These are phyloP conservation scores for Maniola jurtina DNA, from an alignment of 1,140 invertebrate genomes.

Conservation along the genomic window DNA sequence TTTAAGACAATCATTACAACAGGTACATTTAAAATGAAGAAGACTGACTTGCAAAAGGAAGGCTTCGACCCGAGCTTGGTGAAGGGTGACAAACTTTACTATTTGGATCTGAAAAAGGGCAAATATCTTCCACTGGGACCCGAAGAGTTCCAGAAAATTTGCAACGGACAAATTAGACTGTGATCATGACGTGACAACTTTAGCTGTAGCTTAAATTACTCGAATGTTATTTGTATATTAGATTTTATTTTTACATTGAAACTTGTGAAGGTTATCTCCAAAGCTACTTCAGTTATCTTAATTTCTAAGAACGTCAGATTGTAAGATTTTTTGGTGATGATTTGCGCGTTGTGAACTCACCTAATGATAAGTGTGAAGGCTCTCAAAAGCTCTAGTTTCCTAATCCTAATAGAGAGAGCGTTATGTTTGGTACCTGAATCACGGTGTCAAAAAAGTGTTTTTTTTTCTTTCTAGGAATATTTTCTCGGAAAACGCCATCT, in stretches of 20 bases:
- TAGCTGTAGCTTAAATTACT: slow-evolving; percentile 3
- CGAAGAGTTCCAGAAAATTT: slow-evolving; percentile 83
- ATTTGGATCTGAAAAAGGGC: slow-evolving; percentile 80
- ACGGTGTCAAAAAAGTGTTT: no score
- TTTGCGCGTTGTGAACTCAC: no score
- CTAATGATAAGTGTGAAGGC: no score
- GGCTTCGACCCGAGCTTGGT: slow-evolving; percentile 89
- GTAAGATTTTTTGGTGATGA: no score
- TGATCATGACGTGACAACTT: slow-evolving; percentile 58
- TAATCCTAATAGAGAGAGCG: no score
- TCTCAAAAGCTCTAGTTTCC: no score
- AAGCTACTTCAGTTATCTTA: no score
- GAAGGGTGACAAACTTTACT: slow-evolving; percentile 86
- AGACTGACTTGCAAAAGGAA: slow-evolving; percentile 93
- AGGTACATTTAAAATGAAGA: slow-evolving; percentile 95
- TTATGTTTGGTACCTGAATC: no score
- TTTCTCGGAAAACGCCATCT: no score
- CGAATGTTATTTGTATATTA: slow-evolving; percentile 8
- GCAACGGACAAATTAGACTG: slow-evolving; percentile 80
- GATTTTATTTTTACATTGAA: not conserved
- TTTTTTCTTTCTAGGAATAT: no score
- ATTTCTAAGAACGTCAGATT: no score
- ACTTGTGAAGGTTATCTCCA: not conserved
- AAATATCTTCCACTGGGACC: slow-evolving; percentile 81
- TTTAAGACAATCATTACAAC: slow-evolving; percentile 14